Percentiles rank a stretch among this genome's conserved stretches.
Evolutionary conservation across 2,888 invertebrate genomes (phyloP).

Genomic region (Ophion obscuratus): DNA sequence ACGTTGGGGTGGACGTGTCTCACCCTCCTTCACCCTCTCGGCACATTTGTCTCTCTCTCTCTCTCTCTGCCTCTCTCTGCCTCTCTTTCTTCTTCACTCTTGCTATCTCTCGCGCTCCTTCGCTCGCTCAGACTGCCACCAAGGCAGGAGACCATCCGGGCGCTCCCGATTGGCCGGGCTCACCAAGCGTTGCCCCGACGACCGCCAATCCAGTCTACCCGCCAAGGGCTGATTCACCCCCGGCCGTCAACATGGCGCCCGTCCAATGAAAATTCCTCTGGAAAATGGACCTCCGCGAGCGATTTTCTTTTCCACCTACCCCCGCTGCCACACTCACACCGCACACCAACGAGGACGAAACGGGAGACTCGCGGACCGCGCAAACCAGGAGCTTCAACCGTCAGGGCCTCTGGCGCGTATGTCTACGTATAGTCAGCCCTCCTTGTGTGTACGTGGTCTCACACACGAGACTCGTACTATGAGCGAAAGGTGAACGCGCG

Average conservation of each 20-base stretch:
- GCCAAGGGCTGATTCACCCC: constrained; percentile 74
- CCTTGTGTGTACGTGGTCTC: neutral
- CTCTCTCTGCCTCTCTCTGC: constrained; percentile 13
- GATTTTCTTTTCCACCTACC: constrained; percentile 76
- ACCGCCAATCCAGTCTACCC: constrained; percentile 81
- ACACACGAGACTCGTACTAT: too few species aligned
- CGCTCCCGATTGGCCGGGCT: constrained; percentile 80
- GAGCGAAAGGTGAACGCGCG: too few species aligned
- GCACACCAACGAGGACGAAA: neutral
- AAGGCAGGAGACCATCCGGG: neutral
- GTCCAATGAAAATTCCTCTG: constrained; percentile 83
- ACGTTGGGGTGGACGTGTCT: constrained; percentile 45
- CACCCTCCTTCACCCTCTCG: constrained; percentile 20
- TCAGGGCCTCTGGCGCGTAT: neutral
- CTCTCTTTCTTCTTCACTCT: constrained; percentile 11
- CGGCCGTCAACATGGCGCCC: constrained; percentile 79
- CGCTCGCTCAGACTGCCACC: constrained; percentile 5
- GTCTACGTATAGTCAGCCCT: neutral
- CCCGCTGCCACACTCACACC: too few species aligned
- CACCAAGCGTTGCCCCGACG: constrained; percentile 81
- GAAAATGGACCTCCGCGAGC: constrained; percentile 81
- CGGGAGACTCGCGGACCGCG: neutral
- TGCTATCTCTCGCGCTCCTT: neutral
- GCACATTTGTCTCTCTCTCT: neutral
- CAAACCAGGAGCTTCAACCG: neutral